These are phyloP conservation scores for Styela plicata DNA, from an alignment of 23 tunicate genomes.

Conservation along the genomic window DNA sequence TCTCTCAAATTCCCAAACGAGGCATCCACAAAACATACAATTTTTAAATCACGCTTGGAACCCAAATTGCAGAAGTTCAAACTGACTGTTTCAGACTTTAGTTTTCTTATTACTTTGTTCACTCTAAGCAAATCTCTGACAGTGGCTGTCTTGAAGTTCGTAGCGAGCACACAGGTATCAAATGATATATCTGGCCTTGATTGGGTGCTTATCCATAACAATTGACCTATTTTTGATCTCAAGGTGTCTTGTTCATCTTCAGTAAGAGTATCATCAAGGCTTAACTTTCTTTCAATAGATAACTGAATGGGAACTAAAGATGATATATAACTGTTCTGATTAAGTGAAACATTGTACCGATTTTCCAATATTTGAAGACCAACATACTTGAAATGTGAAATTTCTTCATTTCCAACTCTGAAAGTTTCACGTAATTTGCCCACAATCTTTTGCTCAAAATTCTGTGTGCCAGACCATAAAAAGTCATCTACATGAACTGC, in stretches of 20 bases:
- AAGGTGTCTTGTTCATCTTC: not conserved
- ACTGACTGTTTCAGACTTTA: not conserved
- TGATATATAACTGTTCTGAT: slow-evolving; percentile 1
- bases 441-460: not conserved
- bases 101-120: slow-evolving; percentile 25
- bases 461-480: slow-evolving; percentile 17
- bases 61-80: slow-evolving; percentile 1
- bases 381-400: not conserved
- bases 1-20: slow-evolving; percentile 30
- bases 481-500: slow-evolving; percentile 30
- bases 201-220: slow-evolving; percentile 22
- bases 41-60: not conserved
- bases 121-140: not conserved
- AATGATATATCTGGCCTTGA: slow-evolving; percentile 20
- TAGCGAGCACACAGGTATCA: slow-evolving; percentile 13
- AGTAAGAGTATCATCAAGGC: not conserved
- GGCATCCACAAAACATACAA: slow-evolving; percentile 19
- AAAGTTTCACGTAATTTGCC: not conserved
- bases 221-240: slow-evolving; percentile 28
- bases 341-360: not conserved
- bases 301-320: not conserved
- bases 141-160: slow-evolving; percentile 10
- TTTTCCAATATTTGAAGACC: slow-evolving; percentile 11
- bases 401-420: not conserved
- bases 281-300: not conserved